Evolutionary conservation across 2,888 invertebrate species (phyloP).

Genomic region (Ochropacha duplaris): DNA sequence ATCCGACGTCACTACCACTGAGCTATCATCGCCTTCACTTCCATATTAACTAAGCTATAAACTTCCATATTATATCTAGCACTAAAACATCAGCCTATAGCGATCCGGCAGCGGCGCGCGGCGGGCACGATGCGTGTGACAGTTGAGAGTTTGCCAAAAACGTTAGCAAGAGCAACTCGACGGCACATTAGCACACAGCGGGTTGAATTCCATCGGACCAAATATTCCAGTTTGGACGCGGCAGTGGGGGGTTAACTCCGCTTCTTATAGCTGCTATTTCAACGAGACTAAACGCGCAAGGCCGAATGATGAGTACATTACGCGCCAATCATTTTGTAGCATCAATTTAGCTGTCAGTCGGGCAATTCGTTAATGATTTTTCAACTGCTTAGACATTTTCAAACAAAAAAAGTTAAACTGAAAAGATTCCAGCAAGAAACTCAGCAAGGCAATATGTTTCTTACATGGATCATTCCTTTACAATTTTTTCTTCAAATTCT

Average conservation of each 20-base stretch:
- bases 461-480: too few species aligned
- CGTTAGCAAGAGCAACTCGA: constrained; percentile 58
- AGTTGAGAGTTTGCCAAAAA: constrained; percentile 77
- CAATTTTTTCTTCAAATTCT: too few species aligned
- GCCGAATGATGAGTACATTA: background rate
- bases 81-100: constrained; percentile 13
- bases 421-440: too few species aligned
- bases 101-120: constrained; percentile 62
- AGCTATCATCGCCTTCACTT: too few species aligned
- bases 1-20: too few species aligned
- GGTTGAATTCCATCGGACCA: constrained; percentile 49
- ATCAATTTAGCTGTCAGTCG: background rate
- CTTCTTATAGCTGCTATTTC: constrained; percentile 6
- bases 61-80: background rate
- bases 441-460: too few species aligned
- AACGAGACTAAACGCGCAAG: background rate
- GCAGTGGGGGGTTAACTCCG: constrained; percentile 12
- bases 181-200: constrained; percentile 57
- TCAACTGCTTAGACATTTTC: background rate
- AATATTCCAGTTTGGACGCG: constrained; percentile 23
- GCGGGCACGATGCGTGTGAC: constrained; percentile 72
- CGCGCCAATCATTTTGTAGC: background rate
- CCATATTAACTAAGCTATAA: background rate
- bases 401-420: too few species aligned
- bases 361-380: background rate